Evolutionary conservation across 2,888 invertebrate species (phyloP).

Genomic region (Nomada goodeniana): DNA sequence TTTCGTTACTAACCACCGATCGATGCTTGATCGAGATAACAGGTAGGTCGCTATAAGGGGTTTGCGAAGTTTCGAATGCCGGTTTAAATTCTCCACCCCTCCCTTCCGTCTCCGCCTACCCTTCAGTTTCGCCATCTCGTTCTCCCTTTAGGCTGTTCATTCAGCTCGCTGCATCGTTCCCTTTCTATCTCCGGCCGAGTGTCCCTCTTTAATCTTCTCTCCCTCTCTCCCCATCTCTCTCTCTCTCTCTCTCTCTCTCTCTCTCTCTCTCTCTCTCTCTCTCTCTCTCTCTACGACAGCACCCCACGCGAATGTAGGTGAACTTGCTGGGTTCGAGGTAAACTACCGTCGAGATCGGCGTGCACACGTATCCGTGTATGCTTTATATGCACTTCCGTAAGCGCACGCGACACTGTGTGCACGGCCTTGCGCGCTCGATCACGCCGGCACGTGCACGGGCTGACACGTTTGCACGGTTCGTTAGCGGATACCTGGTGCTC

Average conservation of each 20-base stretch:
- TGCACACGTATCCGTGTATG: constrained; percentile 37
- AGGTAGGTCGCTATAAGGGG: constrained; percentile 68
- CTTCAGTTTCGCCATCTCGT: constrained; percentile 17
- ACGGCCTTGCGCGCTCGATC: neutral
- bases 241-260: constrained; percentile 26
- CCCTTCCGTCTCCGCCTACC: neutral
- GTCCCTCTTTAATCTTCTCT: constrained; percentile 62
- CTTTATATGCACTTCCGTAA: constrained; percentile 42
- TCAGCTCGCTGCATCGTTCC: constrained; percentile 39
- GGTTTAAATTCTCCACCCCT: constrained; percentile 62
- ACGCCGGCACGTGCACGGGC: constrained; percentile 27
- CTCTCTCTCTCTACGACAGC: constrained; percentile 16
- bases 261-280: too few species aligned
- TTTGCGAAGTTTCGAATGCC: constrained; percentile 72
- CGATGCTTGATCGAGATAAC: constrained; percentile 79
- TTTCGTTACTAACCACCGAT: constrained; percentile 77
- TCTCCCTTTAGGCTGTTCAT: constrained; percentile 43
- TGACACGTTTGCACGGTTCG: constrained; percentile 51
- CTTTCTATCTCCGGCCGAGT: constrained; percentile 44
- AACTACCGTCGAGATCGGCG: constrained; percentile 51
- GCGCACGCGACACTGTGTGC: constrained; percentile 18
- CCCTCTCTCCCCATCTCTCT: too few species aligned
- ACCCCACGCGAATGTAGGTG: constrained; percentile 69
- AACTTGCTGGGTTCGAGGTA: constrained; percentile 66
- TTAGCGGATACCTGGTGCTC: constrained; percentile 57